Evolutionary conservation across 2,888 invertebrate genomes (phyloP).

Genomic region (Mechanitis mazaeus): DNA sequence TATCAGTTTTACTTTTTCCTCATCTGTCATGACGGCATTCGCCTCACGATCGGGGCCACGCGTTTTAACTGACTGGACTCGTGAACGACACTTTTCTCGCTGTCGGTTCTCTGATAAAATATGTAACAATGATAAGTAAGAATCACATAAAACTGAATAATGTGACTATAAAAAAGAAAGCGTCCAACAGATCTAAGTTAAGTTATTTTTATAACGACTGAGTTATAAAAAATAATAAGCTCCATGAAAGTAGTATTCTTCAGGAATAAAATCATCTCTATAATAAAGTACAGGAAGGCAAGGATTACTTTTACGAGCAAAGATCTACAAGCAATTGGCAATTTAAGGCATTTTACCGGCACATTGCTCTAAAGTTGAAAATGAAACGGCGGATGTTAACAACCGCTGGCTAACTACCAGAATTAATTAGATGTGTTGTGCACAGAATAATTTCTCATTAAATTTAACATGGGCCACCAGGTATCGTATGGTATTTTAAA

Average conservation of each 20-base stretch:
- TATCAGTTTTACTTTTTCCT: constrained; percentile 74
- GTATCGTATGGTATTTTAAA: constrained; percentile 49
- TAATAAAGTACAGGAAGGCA: constrained; percentile 59
- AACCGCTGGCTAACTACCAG: constrained; percentile 39
- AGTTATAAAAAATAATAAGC: constrained; percentile 16
- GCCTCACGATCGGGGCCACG: constrained; percentile 67
- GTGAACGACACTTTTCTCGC: constrained; percentile 30
- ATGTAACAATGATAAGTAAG: constrained; percentile 31
- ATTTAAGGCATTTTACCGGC: constrained; percentile 59
- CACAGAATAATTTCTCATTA: constrained; percentile 58
- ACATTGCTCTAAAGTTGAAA: constrained; percentile 57
- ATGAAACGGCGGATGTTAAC: constrained; percentile 50
- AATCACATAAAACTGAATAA: constrained; percentile 27
- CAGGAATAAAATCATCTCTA: constrained; percentile 44
- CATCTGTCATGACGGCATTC: constrained; percentile 64
- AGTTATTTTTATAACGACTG: neutral
- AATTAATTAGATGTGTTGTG: constrained; percentile 56
- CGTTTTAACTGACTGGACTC: constrained; percentile 53
- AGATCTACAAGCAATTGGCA: constrained; percentile 58
- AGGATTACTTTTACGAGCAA: constrained; percentile 54
- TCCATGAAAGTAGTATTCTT: constrained; percentile 27
- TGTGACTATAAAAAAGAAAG: constrained; percentile 27
- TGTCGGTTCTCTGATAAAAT: constrained; percentile 27
- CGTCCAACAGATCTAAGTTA: neutral
- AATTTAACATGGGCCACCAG: constrained; percentile 50